These are phyloP conservation scores for Brachionus paranguensis DNA, from an alignment of 1,140 invertebrate species.

Conservation along the genomic window DNA sequence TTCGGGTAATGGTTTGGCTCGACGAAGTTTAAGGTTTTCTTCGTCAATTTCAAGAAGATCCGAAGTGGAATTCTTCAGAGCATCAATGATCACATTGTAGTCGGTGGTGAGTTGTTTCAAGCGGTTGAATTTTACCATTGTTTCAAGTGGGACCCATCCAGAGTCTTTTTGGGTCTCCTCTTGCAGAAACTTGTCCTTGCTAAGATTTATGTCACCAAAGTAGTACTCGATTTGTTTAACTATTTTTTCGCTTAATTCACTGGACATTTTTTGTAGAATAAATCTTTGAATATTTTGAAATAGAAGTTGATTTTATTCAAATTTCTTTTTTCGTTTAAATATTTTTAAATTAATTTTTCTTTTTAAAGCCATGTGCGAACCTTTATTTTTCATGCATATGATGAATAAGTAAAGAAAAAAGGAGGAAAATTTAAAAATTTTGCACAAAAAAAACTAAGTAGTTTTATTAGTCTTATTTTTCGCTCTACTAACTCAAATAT, in stretches of 20 bases:
- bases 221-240: conserved; percentile 40
- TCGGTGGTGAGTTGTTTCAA: conserved; percentile 16
- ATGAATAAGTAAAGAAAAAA: neutral
- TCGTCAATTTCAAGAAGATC: conserved; percentile 34
- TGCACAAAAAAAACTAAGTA: neutral
- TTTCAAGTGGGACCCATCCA: conserved; percentile 28
- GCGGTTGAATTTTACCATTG: conserved; percentile 32
- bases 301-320: neutral
- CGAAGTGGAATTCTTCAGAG: neutral
- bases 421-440: neutral
- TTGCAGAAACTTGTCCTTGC: conserved; percentile 37
- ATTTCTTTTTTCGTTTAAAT: neutral
- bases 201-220: conserved; percentile 37
- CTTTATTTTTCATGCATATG: neutral
- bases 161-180: conserved; percentile 25
- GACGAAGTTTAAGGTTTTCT: conserved; percentile 15
- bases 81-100: neutral
- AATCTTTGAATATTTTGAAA: neutral
- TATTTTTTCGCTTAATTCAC: conserved; percentile 21
- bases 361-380: neutral
- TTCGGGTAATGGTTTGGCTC: neutral
- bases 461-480: neutral
- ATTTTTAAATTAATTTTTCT: neutral
- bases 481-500: too few species aligned
- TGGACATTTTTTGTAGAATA: neutral